Conservation (phyloP, 2,888 invertebrate species). For the Ichneumoninae sp. region DNA sequence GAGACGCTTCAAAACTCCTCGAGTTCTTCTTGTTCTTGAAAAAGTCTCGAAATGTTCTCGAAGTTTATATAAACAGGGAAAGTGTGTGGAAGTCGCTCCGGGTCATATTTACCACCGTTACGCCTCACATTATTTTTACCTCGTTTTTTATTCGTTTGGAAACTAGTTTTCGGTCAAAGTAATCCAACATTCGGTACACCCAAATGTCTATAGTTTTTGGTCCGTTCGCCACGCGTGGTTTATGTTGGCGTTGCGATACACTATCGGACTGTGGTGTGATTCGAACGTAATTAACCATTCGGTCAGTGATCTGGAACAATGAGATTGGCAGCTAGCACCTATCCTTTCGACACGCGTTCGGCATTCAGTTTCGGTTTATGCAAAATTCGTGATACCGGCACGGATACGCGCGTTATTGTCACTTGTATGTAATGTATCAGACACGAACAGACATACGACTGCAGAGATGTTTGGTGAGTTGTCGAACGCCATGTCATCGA, state of each 20-base stretch:
- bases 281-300: constrained; percentile 69
- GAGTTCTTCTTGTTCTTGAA: background rate
- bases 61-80: background rate
- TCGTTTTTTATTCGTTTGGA: background rate
- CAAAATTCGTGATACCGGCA: constrained; percentile 37
- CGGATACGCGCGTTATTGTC: constrained; percentile 19
- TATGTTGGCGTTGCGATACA: constrained; percentile 17
- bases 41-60: background rate
- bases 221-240: constrained; percentile 16
- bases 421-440: constrained; percentile 51
- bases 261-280: constrained; percentile 38
- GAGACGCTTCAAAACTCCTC: background rate
- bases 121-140: background rate
- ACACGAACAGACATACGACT: constrained; percentile 2
- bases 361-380: constrained; percentile 55
- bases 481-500: background rate
- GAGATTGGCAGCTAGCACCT: constrained; percentile 52
- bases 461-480: background rate
- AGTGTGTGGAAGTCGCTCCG: background rate
- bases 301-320: constrained; percentile 67
- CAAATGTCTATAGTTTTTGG: constrained; percentile 2
- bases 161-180: background rate
- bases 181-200: background rate
- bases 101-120: background rate
- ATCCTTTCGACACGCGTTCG: constrained; percentile 41